These are phyloP conservation scores for Parnassius smintheus DNA, from an alignment of 2,888 invertebrate genomes.

Conservation along the genomic window DNA sequence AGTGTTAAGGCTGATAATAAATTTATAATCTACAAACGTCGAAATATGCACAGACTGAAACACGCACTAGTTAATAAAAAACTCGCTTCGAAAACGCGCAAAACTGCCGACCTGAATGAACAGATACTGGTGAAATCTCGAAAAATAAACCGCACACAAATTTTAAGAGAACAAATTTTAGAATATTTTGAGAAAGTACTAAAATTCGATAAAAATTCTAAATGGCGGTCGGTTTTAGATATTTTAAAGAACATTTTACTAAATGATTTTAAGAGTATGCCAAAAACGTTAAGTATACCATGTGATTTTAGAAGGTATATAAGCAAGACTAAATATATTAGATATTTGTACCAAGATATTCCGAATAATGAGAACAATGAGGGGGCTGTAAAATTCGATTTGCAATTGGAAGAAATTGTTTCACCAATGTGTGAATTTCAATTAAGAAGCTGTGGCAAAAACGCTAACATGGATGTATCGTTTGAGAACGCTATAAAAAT, in stretches of 20 bases:
- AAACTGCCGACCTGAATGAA: background rate
- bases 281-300: background rate
- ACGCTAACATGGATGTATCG: background rate
- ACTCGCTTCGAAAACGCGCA: conserved; percentile 7
- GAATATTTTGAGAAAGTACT: background rate
- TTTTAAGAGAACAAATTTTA: background rate
- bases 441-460: conserved; percentile 21
- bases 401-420: conserved; percentile 52
- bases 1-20: conserved; percentile 30
- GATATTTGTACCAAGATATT: conserved; percentile 47
- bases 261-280: conserved; percentile 5
- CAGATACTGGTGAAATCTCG: conserved; percentile 9
- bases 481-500: conserved; percentile 35
- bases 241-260: conserved; percentile 1
- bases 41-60: conserved; percentile 37
- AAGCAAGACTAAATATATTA: conserved; percentile 47
- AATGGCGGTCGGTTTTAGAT: conserved; percentile 6
- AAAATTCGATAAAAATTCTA: background rate
- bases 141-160: background rate
- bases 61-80: conserved; percentile 46
- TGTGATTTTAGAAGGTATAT: conserved; percentile 30
- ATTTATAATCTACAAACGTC: conserved; percentile 34
- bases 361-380: background rate
- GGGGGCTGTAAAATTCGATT: conserved; percentile 39
- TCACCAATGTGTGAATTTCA: conserved; percentile 39